Base-by-base conservation (phyloP, 2,113 vertebrate species). In the Melanerpes formicivorus region DNA sequence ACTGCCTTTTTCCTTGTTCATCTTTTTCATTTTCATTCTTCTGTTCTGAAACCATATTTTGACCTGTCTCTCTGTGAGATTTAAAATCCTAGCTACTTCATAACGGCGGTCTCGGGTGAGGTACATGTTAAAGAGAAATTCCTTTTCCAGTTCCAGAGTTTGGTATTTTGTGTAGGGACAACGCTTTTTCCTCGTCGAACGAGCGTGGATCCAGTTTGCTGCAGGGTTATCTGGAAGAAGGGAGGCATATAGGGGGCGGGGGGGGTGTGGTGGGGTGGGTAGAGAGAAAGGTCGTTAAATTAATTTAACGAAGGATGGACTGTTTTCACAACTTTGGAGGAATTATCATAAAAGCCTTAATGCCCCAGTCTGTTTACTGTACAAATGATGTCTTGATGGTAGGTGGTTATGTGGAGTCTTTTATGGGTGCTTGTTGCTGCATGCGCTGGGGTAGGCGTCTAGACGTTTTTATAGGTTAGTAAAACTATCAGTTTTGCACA, bases 381-480 rank as follows among this genome's bases (percentile, higher is more conserved):
- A 96, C 97, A 90, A 95, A 96, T 97, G 97, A 97, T 97, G 97
- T 96, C 93, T 97, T 96, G 95, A 96, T 96, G 95, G 97, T 97
- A 98, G 97, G 98, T 97, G 97, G 97, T 98, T 98, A 97, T 97
- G 97, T 97, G 97, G 97, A 97, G 95, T 96, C 97, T 96, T 98
- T 98, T 97, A 98, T 98, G 97, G 98, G 94, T 97, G 98, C 95
- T 95, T 97, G 97, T 97, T 97, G 98, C 97, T 98, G 97, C 98
- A 97, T 97, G 97, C 97, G 97, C 97, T 98, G 95, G 98, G 97
- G 97, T 98, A 98, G 98, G 97, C 98, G 98, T 97, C 98, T 98
- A 98, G 99, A 99, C 98, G 98, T 98, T 99, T 99, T 99, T 99
- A 99, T 99, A 99, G 99, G 98, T 99, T 99, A 99, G 99, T 99